Percentiles rank a stretch among this genome's conserved stretches.
Evolutionary conservation across 2,888 invertebrate species (phyloP).

Genomic region (Priocnemis perturbator): DNA sequence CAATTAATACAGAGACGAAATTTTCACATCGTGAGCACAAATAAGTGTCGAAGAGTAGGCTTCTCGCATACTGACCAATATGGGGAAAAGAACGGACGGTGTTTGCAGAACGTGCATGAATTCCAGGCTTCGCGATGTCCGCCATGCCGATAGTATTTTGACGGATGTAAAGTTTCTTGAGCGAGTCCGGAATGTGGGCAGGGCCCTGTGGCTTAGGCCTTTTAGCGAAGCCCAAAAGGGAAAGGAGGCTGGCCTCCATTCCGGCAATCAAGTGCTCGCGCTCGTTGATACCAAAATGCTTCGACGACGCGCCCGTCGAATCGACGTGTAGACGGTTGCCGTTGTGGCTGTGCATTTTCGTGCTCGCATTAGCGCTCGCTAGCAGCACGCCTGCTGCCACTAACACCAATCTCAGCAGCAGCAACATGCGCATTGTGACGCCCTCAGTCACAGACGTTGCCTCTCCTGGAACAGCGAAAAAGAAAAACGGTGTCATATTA

Average conservation of each 20-base stretch:
- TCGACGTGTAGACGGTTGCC: constrained; percentile 17
- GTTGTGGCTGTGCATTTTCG: constrained; percentile 45
- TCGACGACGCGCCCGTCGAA: constrained; percentile 50
- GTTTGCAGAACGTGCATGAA: constrained; percentile 86
- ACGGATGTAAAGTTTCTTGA: constrained; percentile 86
- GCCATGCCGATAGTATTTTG: constrained; percentile 82
- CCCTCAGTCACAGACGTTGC: constrained; percentile 66
- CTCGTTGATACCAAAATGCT: constrained; percentile 53
- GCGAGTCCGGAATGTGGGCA: constrained; percentile 84
- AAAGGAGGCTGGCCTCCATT: constrained; percentile 79
- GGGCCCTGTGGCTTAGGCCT: constrained; percentile 78
- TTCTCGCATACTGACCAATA: constrained; percentile 78
- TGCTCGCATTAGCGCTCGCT: constrained; percentile 75
- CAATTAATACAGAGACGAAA: no score
- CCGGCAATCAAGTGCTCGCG: constrained; percentile 74
- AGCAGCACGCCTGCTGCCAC: constrained; percentile 72
- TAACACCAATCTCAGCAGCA: constrained; percentile 72
- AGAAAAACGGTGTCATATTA: no score
- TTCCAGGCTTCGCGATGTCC: constrained; percentile 82
- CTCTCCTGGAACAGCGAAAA: constrained; percentile 63
- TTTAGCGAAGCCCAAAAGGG: constrained; percentile 79
- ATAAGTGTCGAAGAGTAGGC: no score
- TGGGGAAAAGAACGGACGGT: constrained; percentile 91
- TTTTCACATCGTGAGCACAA: no score
- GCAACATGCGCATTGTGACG: constrained; percentile 74